Percentiles rank a stretch among this genome's conserved stretches.
Conservation (phyloP, 2,113 vertebrate genomes). For the Sturnus vulgaris region DNA sequence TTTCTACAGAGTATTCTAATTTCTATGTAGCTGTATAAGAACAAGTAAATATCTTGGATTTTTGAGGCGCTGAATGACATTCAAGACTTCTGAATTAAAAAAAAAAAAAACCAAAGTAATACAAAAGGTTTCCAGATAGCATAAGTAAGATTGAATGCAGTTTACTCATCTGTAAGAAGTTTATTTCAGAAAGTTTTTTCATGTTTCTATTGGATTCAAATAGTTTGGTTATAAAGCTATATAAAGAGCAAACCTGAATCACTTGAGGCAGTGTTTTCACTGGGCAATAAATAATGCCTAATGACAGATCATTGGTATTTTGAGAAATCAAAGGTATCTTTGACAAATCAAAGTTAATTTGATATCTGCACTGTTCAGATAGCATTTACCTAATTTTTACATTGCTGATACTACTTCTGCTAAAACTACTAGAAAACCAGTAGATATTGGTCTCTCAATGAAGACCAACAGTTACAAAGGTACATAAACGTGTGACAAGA, state of each 20-base stretch:
- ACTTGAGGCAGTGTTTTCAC: not conserved
- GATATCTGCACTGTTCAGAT: not conserved
- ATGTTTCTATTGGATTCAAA: not conserved
- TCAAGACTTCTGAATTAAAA: not conserved
- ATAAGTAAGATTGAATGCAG: not conserved
- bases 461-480: not conserved
- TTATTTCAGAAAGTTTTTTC: not conserved
- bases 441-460: not conserved
- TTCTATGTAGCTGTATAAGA: not conserved
- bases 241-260: not conserved
- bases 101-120: rapidly evolving
- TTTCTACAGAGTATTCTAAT: not conserved
- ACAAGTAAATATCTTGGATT: not conserved
- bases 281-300: not conserved
- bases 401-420: not conserved
- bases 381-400: not conserved
- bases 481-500: not conserved
- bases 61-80: not conserved
- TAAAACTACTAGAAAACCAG: not conserved
- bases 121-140: not conserved
- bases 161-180: not conserved
- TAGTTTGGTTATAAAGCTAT: not conserved
- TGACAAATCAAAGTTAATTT: not conserved
- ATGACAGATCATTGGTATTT: not conserved
- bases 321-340: not conserved